phyloP scores from a whole-genome alignment of 2,113 vertebrate species.

The Burhinus bistriatus region DNA sequence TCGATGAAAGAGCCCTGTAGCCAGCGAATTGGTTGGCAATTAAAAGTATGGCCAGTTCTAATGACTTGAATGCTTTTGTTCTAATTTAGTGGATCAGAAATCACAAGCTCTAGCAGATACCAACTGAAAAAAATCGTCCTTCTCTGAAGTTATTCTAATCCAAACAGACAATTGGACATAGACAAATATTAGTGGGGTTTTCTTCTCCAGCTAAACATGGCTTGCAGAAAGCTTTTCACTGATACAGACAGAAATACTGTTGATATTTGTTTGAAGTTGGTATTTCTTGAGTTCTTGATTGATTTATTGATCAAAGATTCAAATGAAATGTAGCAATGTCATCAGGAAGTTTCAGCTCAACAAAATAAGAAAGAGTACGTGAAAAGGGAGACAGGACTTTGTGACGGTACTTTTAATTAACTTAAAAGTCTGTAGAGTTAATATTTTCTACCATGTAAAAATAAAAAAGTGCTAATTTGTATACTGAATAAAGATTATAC shows the following conservation, averaged over 20 bases:
- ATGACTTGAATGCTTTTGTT: constrained; percentile 39
- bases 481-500: background rate
- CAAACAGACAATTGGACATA: background rate
- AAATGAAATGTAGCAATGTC: background rate
- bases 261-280: background rate
- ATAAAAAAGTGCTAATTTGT: background rate
- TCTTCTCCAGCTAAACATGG: background rate
- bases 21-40: background rate
- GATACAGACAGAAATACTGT: background rate
- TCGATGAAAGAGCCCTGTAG: background rate
- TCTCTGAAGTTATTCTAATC: constrained; percentile 12
- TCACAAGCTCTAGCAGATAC: constrained; percentile 28
- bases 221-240: background rate
- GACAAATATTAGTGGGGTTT: constrained; percentile 13
- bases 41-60: background rate
- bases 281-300: background rate
- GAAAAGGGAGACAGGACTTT: background rate
- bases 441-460: background rate
- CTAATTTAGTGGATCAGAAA: constrained; percentile 46
- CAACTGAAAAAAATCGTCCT: constrained; percentile 41
- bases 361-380: background rate
- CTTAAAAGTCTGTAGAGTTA: background rate
- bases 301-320: background rate
- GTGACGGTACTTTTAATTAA: background rate
- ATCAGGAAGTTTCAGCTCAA: background rate